Base-by-base conservation (phyloP, 92 coral and sea anemone species). In the Bergia sp. region DNA sequence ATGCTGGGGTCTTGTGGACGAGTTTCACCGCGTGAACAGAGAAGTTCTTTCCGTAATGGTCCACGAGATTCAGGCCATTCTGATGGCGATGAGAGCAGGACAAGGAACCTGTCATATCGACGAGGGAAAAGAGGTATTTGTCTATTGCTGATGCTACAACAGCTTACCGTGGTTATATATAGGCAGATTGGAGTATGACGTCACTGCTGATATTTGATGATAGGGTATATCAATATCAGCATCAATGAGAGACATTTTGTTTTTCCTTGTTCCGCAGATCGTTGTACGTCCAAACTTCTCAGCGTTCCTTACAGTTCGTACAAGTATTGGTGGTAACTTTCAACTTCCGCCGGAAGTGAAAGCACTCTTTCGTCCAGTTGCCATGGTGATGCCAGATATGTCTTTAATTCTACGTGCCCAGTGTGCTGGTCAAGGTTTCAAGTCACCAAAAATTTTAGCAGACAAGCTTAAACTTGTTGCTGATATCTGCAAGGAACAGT, bases 371-470 rank as follows among this genome's bases (percentile, higher is more conserved):
- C 97, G 99, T 79, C 73, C 97, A 49, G 93, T 97, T 82, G 93
- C 98, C 69, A 91, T 97, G 98, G 97, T 97, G 77, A 92, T 92
- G 93, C 98, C 99, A 16, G 99, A 97, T 82, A 91, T 93, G 74
- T 85, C 98, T 0, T 89, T 96, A 20, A 91, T 97, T 84, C 92
- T 97, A 90, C 95, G 99, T 91, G 95, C 98, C 67, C 93, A 97
- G 41, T 95, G 99, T 84, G 99, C 98, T 4, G 98, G 99, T 53
- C 99, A 97, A 73, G 99, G 99, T 4, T 96, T 97, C 90, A 97
- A 96, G 87, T 95, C 99, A 36, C 98, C 98, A 39, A 97, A 95
- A 92, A 91, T 96, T 38, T 76, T 97, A 44, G 97, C 99, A 10
- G 99, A 97, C 91, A 94, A 98, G 11, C 93, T 95, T 20, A 97